Conservation (phyloP, 2,113 vertebrate genomes). For the Bombycilla garrulus region DNA sequence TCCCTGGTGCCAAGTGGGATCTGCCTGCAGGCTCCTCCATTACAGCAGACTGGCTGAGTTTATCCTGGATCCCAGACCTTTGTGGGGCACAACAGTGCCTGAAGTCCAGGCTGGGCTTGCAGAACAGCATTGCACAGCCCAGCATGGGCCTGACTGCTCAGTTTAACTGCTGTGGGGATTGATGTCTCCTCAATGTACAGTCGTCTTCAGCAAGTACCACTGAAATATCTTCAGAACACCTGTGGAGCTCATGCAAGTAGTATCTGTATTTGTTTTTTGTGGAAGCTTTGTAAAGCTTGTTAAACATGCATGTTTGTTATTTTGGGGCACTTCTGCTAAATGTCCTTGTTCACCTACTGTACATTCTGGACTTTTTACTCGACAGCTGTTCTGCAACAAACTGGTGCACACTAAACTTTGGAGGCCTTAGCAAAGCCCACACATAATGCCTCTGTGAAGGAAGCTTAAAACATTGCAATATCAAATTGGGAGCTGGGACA, state of each 20-base stretch:
- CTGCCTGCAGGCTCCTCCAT: background rate
- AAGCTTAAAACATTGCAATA: background rate
- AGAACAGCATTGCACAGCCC: background rate
- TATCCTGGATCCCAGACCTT: background rate
- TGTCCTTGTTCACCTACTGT: background rate
- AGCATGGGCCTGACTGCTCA: background rate
- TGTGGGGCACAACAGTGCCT: accelerated
- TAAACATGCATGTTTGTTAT: background rate
- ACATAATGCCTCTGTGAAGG: background rate
- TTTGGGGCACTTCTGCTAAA: background rate
- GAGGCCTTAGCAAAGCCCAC: background rate
- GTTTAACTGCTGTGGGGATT: background rate
- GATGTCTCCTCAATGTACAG: background rate
- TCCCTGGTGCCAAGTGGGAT: background rate
- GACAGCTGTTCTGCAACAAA: background rate
- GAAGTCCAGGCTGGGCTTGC: background rate
- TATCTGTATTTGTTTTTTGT: background rate
- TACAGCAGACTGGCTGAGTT: background rate
- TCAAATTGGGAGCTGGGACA: background rate
- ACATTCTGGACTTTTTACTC: background rate
- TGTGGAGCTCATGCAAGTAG: background rate
- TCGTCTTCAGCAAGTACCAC: background rate
- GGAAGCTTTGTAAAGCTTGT: background rate
- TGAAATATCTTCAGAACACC: background rate
- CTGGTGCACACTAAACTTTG: background rate